Percentiles rank a stretch among this genome's conserved stretches.
Evolutionary conservation across 2,888 invertebrate genomes (phyloP).

Genomic region (Apocheima hispidaria): DNA sequence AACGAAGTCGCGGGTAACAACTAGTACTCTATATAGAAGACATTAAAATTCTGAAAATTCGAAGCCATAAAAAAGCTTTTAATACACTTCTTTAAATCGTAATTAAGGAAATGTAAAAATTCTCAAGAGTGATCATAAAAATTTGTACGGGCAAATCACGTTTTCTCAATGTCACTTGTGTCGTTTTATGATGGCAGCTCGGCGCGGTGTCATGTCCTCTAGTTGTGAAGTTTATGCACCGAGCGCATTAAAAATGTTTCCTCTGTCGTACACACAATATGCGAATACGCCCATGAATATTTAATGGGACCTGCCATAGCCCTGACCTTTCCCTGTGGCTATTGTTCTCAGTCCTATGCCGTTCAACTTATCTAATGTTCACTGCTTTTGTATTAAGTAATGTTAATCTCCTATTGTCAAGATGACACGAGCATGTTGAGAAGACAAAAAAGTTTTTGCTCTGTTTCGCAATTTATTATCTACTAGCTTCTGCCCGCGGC

Average conservation of each 20-base stretch:
- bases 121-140: constrained; percentile 46
- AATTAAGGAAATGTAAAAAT: constrained; percentile 46
- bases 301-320: constrained; percentile 68
- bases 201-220: constrained; percentile 48
- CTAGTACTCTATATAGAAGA: constrained; percentile 31
- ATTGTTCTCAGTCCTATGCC: constrained; percentile 66
- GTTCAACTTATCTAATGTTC: constrained; percentile 67
- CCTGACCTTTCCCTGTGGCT: constrained; percentile 73
- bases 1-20: too few relatives aligned
- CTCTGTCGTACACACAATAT: constrained; percentile 66
- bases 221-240: constrained; percentile 50
- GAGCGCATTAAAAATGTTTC: constrained; percentile 61
- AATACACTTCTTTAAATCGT: constrained; percentile 43
- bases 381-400: constrained; percentile 62
- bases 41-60: constrained; percentile 39
- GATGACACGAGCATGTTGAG: constrained; percentile 19
- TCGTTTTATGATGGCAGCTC: constrained; percentile 54
- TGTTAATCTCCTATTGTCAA: constrained; percentile 36
- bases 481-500: too few relatives aligned
- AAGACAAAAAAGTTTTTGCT: constrained; percentile 26
- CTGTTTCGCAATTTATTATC: constrained; percentile 37
- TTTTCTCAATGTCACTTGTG: constrained; percentile 62
- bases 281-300: constrained; percentile 78
- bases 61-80: constrained; percentile 46
- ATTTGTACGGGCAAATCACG: constrained; percentile 57